A percentile compares a stretch with the other conserved stretches of the same genome.
Conservation (phyloP, 2,113 vertebrate species). For the Poicephalus meyeri region DNA sequence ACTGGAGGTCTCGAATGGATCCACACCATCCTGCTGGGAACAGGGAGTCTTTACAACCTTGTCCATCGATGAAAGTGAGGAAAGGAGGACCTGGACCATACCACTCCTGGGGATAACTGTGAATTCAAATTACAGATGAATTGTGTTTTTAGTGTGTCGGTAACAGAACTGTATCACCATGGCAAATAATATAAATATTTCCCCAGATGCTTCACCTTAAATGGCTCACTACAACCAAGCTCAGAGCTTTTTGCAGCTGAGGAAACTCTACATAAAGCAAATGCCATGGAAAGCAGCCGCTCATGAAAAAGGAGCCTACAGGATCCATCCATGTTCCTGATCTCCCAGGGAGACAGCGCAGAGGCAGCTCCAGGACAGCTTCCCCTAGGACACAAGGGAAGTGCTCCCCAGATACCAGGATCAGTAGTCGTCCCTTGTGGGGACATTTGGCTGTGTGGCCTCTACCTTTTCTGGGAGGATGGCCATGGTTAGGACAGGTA, state of each 20-base stretch:
- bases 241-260: background rate
- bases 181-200: background rate
- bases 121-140: background rate
- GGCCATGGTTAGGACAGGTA: background rate
- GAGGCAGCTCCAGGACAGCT: background rate
- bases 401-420: fast-evolving
- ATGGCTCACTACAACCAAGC: fast-evolving
- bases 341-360: fast-evolving
- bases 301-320: background rate
- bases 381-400: background rate
- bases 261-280: fast-evolving
- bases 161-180: background rate
- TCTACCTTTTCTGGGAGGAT: background rate
- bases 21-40: background rate
- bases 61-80: background rate
- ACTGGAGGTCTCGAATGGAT: background rate
- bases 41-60: background rate
- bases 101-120: background rate
- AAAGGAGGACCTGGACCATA: background rate
- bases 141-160: background rate
- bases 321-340: fast-evolving
- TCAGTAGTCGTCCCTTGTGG: background rate
- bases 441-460: background rate
- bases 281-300: background rate
- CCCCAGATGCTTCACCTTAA: background rate